Conservation (phyloP, 2,797 vertebrate genomes). For the Clarias pachynema region DNA sequence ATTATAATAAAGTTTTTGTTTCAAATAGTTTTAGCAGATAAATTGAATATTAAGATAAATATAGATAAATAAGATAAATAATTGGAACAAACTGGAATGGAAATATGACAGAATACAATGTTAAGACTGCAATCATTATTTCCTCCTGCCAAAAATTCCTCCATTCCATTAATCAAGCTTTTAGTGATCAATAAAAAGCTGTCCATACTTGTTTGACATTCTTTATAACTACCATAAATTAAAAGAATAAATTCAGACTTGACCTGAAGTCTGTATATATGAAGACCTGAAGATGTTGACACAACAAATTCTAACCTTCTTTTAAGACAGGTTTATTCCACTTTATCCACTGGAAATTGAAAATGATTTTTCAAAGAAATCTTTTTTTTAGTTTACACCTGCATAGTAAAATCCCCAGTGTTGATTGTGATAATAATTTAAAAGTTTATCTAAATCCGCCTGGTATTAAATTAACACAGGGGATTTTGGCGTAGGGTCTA, state of each 20-base stretch:
- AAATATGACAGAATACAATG: background rate
- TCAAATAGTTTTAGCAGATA: background rate
- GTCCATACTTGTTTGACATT: background rate
- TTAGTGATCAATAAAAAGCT: background rate
- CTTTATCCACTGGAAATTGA: background rate
- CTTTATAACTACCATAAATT: background rate
- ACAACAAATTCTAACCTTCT: background rate
- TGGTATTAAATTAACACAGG: no score
- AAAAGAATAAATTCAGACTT: background rate
- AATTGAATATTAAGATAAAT: background rate
- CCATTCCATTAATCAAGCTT: background rate
- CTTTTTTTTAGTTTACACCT: background rate
- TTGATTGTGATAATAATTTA: no score
- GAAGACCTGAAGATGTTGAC: background rate
- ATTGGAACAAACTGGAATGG: no score
- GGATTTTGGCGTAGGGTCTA: background rate
- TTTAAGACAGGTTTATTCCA: background rate
- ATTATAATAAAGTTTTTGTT: background rate
- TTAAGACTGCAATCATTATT: background rate
- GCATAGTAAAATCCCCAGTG: no score
- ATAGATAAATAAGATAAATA: no score
- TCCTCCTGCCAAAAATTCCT: background rate
- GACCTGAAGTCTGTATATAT: no score
- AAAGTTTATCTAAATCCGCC: no score
- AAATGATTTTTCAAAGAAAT: background rate